Conservation (phyloP, 2,113 vertebrate genomes). For the Numenius arquata region DNA sequence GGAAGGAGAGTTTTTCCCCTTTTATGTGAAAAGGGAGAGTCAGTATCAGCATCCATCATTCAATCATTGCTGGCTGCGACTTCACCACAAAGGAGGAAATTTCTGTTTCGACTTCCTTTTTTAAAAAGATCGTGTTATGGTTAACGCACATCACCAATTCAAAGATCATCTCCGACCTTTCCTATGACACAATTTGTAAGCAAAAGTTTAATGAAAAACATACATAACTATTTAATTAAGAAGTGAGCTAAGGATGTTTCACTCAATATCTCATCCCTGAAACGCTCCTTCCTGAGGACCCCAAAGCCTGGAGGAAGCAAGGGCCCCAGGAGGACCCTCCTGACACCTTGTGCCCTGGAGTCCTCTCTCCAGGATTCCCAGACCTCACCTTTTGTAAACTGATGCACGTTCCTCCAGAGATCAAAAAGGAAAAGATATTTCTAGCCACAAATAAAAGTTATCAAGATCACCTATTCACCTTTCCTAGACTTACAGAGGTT, state of each 20-base stretch:
- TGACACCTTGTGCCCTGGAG: not conserved
- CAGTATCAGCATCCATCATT: not conserved
- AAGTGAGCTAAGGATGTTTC: not conserved
- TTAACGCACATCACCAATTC: not conserved
- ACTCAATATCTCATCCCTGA: no score
- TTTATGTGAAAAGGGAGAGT: conserved; percentile 23
- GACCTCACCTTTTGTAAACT: not conserved
- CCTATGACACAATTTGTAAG: not conserved
- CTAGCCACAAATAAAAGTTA: not conserved
- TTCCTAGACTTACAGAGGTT: not conserved
- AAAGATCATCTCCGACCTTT: not conserved
- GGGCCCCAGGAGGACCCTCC: no score
- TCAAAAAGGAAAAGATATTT: not conserved
- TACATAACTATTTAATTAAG: not conserved
- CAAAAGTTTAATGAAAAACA: not conserved
- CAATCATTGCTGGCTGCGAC: not conserved
- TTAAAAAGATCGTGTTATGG: not conserved
- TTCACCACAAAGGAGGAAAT: conserved; percentile 20
- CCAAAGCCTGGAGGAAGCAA: not conserved
- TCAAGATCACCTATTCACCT: not conserved
- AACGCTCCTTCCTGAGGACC: not conserved
- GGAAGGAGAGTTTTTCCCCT: conserved; percentile 39
- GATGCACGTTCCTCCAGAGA: not conserved
- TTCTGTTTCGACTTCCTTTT: conserved; percentile 14
- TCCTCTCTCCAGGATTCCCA: not conserved